phyloP scores from a whole-genome alignment of 2,113 vertebrate genomes.

The Percina caprodes region DNA sequence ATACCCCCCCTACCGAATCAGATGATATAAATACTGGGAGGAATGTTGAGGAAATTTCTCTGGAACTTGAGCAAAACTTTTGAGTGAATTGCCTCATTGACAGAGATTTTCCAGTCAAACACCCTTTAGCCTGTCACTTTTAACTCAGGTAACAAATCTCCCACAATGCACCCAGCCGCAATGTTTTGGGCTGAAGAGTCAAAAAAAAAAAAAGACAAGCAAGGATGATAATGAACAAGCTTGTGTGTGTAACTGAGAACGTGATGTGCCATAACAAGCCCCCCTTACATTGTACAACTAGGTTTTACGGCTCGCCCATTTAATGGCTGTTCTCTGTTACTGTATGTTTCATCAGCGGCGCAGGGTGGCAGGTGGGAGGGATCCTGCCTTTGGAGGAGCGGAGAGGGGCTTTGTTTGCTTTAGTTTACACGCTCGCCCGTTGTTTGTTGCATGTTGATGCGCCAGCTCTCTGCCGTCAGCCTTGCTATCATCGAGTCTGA shows the following conservation, averaged over 20 bases:
- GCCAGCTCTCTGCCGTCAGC: slow-evolving; percentile 79
- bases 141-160: slow-evolving; percentile 73
- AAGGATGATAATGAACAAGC: slow-evolving; percentile 80
- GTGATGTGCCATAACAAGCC: slow-evolving; percentile 70
- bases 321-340: slow-evolving; percentile 80
- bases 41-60: slow-evolving; percentile 66
- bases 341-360: slow-evolving; percentile 84
- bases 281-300: slow-evolving; percentile 67
- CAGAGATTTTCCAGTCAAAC: slow-evolving; percentile 69
- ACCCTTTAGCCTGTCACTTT: slow-evolving; percentile 73
- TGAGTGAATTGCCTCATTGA: slow-evolving; percentile 67
- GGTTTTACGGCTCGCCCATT: slow-evolving; percentile 70
- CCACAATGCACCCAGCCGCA: slow-evolving; percentile 55
- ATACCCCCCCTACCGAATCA: slow-evolving; percentile 21
- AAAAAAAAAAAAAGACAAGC: slow-evolving; percentile 68
- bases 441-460: slow-evolving; percentile 80
- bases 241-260: slow-evolving; percentile 51
- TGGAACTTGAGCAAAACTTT: slow-evolving; percentile 61
- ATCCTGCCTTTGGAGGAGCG: slow-evolving; percentile 78
- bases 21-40: slow-evolving; percentile 62
- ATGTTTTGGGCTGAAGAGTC: slow-evolving; percentile 57
- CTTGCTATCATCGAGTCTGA: slow-evolving; percentile 77
- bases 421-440: slow-evolving; percentile 82
- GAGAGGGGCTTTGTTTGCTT: slow-evolving; percentile 83
- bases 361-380: slow-evolving; percentile 80